Conservation (phyloP, 1,140 invertebrate species). For the Caenorhabditis remanei region DNA sequence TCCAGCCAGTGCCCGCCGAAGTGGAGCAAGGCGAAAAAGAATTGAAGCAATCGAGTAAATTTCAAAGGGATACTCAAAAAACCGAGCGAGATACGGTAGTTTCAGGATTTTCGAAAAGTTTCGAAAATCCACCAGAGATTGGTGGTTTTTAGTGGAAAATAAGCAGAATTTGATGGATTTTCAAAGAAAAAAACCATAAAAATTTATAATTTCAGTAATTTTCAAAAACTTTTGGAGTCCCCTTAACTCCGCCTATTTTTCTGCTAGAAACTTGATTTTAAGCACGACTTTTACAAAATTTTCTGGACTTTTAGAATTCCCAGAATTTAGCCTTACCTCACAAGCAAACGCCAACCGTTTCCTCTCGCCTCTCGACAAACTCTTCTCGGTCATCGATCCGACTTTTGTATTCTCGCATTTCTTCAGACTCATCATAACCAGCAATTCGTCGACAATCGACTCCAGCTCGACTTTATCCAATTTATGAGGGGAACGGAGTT, state of each 20-base stretch:
- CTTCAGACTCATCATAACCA: slow-evolving; percentile 84
- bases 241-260: too few relatives aligned
- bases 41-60: neutral
- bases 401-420: slow-evolving; percentile 84
- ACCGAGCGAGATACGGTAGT: too few relatives aligned
- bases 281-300: too few relatives aligned
- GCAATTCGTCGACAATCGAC: slow-evolving; percentile 79
- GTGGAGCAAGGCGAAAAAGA: slow-evolving; percentile 30
- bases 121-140: too few relatives aligned
- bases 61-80: too few relatives aligned
- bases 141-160: too few relatives aligned
- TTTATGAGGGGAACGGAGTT: neutral
- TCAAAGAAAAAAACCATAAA: too few relatives aligned
- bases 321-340: slow-evolving; percentile 69
- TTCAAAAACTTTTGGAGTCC: too few relatives aligned
- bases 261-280: too few relatives aligned
- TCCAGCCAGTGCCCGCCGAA: neutral
- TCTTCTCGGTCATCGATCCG: slow-evolving; percentile 86
- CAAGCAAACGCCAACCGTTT: slow-evolving; percentile 79
- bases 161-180: too few relatives aligned
- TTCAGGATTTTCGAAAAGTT: too few relatives aligned
- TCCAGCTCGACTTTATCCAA: slow-evolving; percentile 1
- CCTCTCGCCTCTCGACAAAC: slow-evolving; percentile 79
- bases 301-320: neutral
- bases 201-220: too few relatives aligned